These are phyloP conservation scores for Amphipoea oculea DNA, from an alignment of 2,888 invertebrate species.

Conservation along the genomic window DNA sequence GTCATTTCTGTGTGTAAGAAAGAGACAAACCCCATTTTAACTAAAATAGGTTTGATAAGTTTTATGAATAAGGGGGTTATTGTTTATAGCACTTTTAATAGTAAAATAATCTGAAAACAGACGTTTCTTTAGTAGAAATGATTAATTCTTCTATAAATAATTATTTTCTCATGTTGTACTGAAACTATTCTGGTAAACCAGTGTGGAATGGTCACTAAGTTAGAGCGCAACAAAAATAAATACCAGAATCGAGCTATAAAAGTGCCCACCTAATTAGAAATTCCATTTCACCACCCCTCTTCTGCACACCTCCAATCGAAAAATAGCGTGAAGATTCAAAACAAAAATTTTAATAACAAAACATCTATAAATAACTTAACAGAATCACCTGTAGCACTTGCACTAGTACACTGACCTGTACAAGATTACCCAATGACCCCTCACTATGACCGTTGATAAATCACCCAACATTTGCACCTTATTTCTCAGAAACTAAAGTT, in stretches of 20 bases:
- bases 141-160: not conserved
- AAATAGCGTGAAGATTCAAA: not conserved
- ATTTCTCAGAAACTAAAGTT: not conserved
- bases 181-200: not conserved
- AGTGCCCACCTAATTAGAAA: not conserved
- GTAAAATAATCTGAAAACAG: not conserved
- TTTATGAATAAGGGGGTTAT: too few species aligned
- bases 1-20: too few species aligned
- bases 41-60: too few species aligned
- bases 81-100: not conserved
- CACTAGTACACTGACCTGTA: constrained; percentile 76
- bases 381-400: constrained; percentile 58
- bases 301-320: not conserved
- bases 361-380: constrained; percentile 37
- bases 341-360: constrained; percentile 21
- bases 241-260: not conserved
- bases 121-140: not conserved
- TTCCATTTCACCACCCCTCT: too few species aligned
- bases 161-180: too few species aligned
- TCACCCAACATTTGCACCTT: constrained; percentile 3
- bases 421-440: constrained; percentile 78
- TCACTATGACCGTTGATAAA: constrained; percentile 71
- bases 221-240: not conserved
- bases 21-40: too few species aligned
- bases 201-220: not conserved